Evolutionary conservation across 2,113 vertebrate genomes (phyloP).

Genomic region (Mohoua ochrocephala): DNA sequence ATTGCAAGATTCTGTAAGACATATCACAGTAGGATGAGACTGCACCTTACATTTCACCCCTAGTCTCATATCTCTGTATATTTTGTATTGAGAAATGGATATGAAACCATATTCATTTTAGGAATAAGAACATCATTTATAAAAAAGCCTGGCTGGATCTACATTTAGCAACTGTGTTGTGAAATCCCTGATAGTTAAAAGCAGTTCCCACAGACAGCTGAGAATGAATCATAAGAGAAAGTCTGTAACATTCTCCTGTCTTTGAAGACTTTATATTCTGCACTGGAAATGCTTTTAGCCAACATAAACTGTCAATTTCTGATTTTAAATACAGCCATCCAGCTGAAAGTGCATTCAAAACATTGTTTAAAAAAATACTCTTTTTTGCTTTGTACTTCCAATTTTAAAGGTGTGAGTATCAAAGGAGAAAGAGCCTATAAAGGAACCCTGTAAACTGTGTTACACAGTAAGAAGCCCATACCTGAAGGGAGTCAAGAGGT

Average conservation of each 20-base stretch:
- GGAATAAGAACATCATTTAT: neutral
- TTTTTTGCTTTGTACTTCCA: neutral
- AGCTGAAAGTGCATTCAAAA: neutral
- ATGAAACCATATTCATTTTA: neutral
- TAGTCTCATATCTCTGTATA: neutral
- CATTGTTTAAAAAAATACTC: neutral
- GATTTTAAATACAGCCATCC: neutral
- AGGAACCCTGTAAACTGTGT: neutral
- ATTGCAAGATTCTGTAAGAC: neutral
- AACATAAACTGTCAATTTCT: neutral
- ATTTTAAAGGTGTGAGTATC: neutral
- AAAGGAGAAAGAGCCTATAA: neutral
- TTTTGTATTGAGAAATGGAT: neutral
- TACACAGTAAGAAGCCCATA: neutral
- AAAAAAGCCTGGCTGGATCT: neutral
- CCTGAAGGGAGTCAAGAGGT: neutral
- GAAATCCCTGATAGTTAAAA: neutral
- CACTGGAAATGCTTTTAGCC: neutral
- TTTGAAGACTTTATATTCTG: neutral
- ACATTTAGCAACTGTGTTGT: neutral
- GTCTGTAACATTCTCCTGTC: neutral
- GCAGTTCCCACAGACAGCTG: neutral
- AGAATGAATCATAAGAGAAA: neutral
- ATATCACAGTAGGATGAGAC: neutral
- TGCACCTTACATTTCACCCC: neutral